phyloP scores from a whole-genome alignment of 1,140 invertebrate genomes.

The Galleria mellonella region DNA sequence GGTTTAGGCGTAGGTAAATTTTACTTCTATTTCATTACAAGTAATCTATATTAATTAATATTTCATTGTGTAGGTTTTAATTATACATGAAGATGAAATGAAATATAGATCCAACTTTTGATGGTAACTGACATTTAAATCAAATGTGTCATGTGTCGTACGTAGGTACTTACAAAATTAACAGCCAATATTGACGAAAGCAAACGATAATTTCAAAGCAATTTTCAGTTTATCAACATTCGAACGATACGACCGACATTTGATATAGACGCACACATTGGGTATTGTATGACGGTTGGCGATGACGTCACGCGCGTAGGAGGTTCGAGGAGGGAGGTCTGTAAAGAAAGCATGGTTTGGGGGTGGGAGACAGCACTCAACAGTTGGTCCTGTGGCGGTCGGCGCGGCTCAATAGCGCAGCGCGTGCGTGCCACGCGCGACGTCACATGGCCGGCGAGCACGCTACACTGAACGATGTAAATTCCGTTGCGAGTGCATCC shows the following conservation, averaged over 20 bases:
- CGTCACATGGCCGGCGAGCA: constrained; percentile 42
- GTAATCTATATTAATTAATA: too few species aligned
- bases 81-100: too few species aligned
- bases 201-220: constrained; percentile 10
- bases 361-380: constrained; percentile 43
- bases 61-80: too few species aligned
- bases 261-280: constrained; percentile 25
- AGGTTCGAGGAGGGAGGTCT: constrained; percentile 12
- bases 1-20: too few species aligned
- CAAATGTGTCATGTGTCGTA: neutral
- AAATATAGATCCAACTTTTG: neutral
- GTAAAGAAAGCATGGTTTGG: constrained; percentile 10
- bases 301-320: constrained; percentile 32
- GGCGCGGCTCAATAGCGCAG: constrained; percentile 48
- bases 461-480: constrained; percentile 13
- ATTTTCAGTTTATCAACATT: constrained; percentile 13
- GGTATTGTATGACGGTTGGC: constrained; percentile 20
- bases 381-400: constrained; percentile 44
- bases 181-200: constrained; percentile 5
- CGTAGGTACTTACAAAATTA: neutral
- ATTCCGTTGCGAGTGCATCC: constrained; percentile 3
- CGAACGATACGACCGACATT: constrained; percentile 6
- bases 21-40: too few species aligned
- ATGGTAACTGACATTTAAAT: constrained; percentile 2
- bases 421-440: constrained; percentile 50